These are phyloP conservation scores for Cancer borealis DNA, from an alignment of 2,888 invertebrate species.

Conservation along the genomic window DNA sequence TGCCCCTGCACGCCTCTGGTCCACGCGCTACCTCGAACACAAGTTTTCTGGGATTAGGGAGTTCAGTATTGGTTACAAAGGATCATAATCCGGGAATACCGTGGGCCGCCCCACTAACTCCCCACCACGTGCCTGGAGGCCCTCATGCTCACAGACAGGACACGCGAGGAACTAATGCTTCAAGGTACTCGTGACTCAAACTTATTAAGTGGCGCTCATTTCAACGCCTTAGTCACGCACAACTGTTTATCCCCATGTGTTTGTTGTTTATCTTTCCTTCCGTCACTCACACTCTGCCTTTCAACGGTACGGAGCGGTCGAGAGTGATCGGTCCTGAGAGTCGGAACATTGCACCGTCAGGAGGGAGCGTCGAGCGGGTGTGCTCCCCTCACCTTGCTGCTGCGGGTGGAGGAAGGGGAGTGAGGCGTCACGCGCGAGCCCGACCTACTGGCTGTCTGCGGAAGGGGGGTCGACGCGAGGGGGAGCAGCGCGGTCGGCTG, in stretches of 20 bases:
- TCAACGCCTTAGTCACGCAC: not conserved
- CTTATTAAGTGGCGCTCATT: not conserved
- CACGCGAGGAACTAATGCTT: not conserved
- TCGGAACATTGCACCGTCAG: not conserved
- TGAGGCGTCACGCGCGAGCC: constrained; percentile 37
- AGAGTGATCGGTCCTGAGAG: not conserved
- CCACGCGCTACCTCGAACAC: not conserved
- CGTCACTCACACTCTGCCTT: not conserved
- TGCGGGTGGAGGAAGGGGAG: constrained; percentile 35
- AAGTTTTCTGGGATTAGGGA: not conserved
- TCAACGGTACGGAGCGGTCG: not conserved
- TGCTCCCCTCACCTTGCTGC: constrained; percentile 40
- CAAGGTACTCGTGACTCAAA: not conserved
- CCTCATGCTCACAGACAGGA: not conserved
- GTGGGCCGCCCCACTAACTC: constrained; percentile 14
- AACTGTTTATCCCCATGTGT: not conserved
- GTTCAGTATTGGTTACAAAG: not conserved
- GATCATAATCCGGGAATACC: constrained; percentile 17
- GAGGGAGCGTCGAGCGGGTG: not conserved
- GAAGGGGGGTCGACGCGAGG: not conserved
- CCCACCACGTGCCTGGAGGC: not conserved
- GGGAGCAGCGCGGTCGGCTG: not conserved
- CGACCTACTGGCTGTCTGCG: constrained; percentile 12
- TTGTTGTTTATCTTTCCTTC: not conserved
- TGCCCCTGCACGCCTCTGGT: not conserved